Evolutionary conservation across 2,797 vertebrate species (phyloP).

Genomic region (Sus cebifrons): DNA sequence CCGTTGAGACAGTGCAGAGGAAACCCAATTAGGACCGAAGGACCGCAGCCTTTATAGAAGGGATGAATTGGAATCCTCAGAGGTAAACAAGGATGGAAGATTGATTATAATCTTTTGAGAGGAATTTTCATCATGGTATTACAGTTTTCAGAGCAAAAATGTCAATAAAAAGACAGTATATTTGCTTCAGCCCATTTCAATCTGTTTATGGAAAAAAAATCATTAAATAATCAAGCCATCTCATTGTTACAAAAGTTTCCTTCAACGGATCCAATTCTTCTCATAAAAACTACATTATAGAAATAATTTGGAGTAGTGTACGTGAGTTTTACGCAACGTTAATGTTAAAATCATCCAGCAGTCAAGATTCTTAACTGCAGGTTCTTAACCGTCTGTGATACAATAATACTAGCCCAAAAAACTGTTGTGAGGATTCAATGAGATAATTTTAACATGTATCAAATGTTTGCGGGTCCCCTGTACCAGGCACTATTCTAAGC

Average conservation of each 20-base stretch:
- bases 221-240: background rate
- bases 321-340: background rate
- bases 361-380: conserved; percentile 1
- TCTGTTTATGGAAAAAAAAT: background rate
- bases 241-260: conserved; percentile 13
- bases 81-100: conserved; percentile 63
- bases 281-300: background rate
- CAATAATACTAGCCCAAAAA: background rate
- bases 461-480: background rate
- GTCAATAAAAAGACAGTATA: background rate
- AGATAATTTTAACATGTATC: background rate
- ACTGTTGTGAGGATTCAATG: background rate
- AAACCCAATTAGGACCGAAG: conserved; percentile 57
- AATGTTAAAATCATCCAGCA: conserved; percentile 4
- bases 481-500: no score
- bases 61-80: conserved; percentile 60
- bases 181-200: conserved; percentile 27
- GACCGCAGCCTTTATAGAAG: background rate
- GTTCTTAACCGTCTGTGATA: background rate
- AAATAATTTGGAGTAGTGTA: background rate
- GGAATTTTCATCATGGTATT: background rate
- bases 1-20: background rate
- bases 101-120: conserved; percentile 46
- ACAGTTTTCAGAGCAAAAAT: conserved; percentile 60
- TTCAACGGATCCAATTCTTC: background rate